Base-by-base conservation (phyloP, 2,888 invertebrate species). In the Drosophila flavopinicola region DNA sequence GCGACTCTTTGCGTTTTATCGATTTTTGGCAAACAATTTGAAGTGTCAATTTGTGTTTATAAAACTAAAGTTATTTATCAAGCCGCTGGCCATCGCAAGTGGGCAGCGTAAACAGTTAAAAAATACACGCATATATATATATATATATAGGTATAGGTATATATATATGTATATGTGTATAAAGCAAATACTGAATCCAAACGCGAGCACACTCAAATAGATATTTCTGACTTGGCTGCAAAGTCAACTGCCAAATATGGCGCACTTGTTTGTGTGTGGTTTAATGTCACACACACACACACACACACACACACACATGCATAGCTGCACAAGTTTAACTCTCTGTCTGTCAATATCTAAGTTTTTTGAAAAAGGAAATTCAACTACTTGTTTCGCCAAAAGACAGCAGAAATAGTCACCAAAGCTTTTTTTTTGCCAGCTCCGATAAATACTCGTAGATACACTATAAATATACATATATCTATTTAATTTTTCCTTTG, bases 161-260 rank as follows among this genome's bases (percentile, higher is more conserved):
- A 37, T 41, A 29, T 52, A n/a, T 57, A 5, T 23, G 0, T 35
- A 7, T 54, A 10, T 29, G 1, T 49, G 25, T 37, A 30, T 59
- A 7, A 7, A 30, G 32, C 44, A 65, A 48, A 66, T 58, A 48
- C 48, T 66, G 67, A 52, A 45, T 29, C 23, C 67, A 68, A 69
- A 66, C n/a, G 70, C 70, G 66, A 70, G 70, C 48, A 53, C 38
- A 53, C 48, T 57, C 56, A 66, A 51, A 67, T 66, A 57, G 42
- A 64, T 70, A 66, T 72, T 57, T 73, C 56, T 61, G 38, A 66
- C 74, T 72, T 66, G 82, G 57, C 74, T 73, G 85, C 88, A 87
- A 88, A 88, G 88, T 86, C 88, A 88, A 84, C 72, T 88, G 83
- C 88, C 88, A 88, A 84, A 88, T 88, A 88, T 78, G 88, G 87